phyloP scores from a whole-genome alignment of 1,140 invertebrate genomes.

The Lasioglossum albipes region DNA sequence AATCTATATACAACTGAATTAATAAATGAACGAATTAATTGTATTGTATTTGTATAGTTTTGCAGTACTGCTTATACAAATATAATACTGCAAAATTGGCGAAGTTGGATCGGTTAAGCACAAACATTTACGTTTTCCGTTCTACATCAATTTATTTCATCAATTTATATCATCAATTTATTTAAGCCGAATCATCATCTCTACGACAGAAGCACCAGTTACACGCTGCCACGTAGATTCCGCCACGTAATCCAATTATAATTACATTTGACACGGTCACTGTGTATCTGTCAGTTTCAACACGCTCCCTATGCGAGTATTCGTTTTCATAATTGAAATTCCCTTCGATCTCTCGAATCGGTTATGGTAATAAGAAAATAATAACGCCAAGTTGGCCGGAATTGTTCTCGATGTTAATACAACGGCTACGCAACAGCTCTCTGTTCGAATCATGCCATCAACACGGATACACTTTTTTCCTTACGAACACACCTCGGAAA shows the following conservation, averaged over 20 bases:
- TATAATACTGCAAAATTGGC: too few relatives aligned
- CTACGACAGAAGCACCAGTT: neutral
- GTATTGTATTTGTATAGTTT: too few relatives aligned
- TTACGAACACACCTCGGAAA: too few relatives aligned
- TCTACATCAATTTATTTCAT: neutral
- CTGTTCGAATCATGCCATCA: neutral
- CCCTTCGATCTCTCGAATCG: neutral
- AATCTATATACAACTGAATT: too few relatives aligned
- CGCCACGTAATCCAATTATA: conserved; percentile 1
- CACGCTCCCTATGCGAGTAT: neutral
- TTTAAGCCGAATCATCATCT: neutral
- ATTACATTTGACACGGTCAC: conserved; percentile 1
- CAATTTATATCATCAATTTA: neutral
- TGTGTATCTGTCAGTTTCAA: neutral
- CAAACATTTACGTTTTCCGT: neutral
- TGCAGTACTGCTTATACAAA: too few relatives aligned
- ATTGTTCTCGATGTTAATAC: neutral
- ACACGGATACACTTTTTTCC: neutral
- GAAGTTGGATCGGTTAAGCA: too few relatives aligned
- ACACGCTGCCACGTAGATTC: neutral
- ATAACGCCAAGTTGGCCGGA: neutral
- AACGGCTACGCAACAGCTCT: neutral
- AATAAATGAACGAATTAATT: too few relatives aligned
- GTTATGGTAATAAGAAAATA: conserved; percentile 6
- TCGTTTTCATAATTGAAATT: conserved; percentile 5